Evolutionary conservation across 2,888 invertebrate species (phyloP).

Genomic region (Chalcosyrphus nemorum): DNA sequence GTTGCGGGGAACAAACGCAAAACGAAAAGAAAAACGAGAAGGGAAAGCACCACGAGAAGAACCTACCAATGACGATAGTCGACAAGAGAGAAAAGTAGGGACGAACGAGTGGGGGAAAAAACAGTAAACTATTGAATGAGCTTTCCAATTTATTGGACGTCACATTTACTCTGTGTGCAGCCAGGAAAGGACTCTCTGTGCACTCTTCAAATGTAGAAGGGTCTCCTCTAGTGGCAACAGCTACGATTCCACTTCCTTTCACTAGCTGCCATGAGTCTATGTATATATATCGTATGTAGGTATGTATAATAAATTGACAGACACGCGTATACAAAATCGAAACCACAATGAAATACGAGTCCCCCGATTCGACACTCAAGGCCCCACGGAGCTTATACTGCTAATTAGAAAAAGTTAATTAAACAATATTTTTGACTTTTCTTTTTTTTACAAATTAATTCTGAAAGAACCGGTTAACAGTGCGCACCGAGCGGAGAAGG

Average conservation of each 20-base stretch:
- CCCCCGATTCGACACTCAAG: neutral
- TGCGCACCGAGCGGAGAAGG: neutral
- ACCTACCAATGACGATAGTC: too few species aligned
- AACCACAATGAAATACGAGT: slow-evolving; percentile 9
- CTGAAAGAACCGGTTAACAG: neutral
- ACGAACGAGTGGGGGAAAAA: slow-evolving; percentile 11
- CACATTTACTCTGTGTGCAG: slow-evolving; percentile 33
- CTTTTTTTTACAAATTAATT: neutral
- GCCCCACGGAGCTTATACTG: slow-evolving; percentile 10
- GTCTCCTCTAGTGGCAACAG: neutral
- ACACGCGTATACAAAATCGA: neutral
- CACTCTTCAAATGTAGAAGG: slow-evolving; percentile 5
- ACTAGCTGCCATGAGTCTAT: too few species aligned
- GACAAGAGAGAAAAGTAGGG: neutral
- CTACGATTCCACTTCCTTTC: neutral
- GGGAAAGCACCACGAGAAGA: too few species aligned
- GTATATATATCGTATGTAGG: too few species aligned
- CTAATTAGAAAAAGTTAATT: slow-evolving; percentile 57
- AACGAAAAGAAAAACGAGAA: neutral
- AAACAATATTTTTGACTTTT: slow-evolving; percentile 34
- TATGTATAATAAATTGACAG: slow-evolving; percentile 7
- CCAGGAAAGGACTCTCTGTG: slow-evolving; percentile 3
- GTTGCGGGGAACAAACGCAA: neutral
- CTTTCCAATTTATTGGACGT: slow-evolving; percentile 58
- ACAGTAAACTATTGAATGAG: slow-evolving; percentile 48